Percentiles rank a stretch among this genome's conserved stretches.
Evolutionary conservation across 1,140 invertebrate genomes (phyloP).

Genomic region (Bombus balteatus): DNA sequence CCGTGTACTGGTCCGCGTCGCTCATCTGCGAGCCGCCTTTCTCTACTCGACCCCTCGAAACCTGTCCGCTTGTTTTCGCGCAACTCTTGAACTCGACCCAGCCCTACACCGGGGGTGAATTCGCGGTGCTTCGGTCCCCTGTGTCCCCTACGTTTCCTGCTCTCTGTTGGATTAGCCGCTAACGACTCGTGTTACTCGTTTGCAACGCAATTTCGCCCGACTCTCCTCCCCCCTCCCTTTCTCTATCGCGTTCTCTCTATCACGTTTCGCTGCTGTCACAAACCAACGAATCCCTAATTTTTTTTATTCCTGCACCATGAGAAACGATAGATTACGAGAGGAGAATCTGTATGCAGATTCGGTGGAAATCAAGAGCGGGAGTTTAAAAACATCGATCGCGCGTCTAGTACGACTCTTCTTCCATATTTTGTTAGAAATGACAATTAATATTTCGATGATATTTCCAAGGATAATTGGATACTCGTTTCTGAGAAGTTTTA

Average conservation of each 20-base stretch:
- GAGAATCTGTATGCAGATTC: not conserved
- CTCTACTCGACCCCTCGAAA: conserved; percentile 52
- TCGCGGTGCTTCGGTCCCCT: conserved; percentile 30
- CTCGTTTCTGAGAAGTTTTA: too few relatives aligned
- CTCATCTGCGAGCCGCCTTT: conserved; percentile 50
- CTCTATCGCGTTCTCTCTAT: not conserved
- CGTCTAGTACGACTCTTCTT: too few relatives aligned
- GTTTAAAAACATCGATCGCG: not conserved
- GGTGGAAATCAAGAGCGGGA: not conserved
- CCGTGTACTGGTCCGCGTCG: conserved; percentile 1
- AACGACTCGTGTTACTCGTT: conserved; percentile 78
- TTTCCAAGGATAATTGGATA: too few relatives aligned
- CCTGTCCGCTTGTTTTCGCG: conserved; percentile 70
- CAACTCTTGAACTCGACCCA: conserved; percentile 68
- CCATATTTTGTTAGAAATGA: too few relatives aligned
- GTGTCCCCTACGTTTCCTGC: conserved; percentile 31
- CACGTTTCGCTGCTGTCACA: conserved; percentile 10
- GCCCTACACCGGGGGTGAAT: conserved; percentile 14
- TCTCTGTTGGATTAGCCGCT: conserved; percentile 76
- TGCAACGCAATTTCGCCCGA: conserved; percentile 73
- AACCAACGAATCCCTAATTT: conserved; percentile 20
- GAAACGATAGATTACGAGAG: not conserved
- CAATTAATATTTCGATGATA: not conserved
- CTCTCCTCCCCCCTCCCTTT: not conserved
- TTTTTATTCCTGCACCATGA: not conserved